Base-by-base conservation (phyloP, 2,888 invertebrate species). In the Allygus modestus region DNA sequence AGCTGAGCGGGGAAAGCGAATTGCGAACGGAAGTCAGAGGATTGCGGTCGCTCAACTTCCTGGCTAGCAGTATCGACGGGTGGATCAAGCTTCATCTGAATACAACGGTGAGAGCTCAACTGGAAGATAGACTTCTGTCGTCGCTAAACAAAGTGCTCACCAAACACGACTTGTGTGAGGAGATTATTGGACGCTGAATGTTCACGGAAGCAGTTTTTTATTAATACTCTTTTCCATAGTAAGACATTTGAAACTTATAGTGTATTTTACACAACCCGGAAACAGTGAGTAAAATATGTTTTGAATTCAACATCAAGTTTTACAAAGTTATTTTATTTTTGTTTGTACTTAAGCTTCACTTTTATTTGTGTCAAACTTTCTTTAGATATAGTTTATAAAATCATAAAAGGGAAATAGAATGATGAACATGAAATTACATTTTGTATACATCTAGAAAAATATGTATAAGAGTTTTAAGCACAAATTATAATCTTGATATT, bases 121-220 rank as follows among this genome's bases (percentile, higher is more conserved):
- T 79, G 31, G 79, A 79, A 20, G 51, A 28, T 4, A 54, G 37
- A 31, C 58, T 79, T 1, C 33, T 79, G 7, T 1, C 58, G 2
- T 79, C 79, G n/a, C 20, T 79, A 33, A 7, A 79, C 23, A 79
- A 79, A 33, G 58, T 79, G 58, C 2, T 79, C 4, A 58, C 33
- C 37, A 79, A 58, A 79, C 79, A 79, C 23, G 79, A 79, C 20
- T 20, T 79, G 31, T 79, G 79, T 20, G 79, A 79, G 7, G 79
- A 79, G 58, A 46, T 79, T 37, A 58, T 79, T 2, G 73, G 33
- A 41, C 69, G 9, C n/a, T n/a, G n/a, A n/a, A n/a, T n/a, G n/a
- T n/a, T n/a, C n/a, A n/a, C n/a, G n/a, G 65, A 23, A 41, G 41
- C 11, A 41, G 11, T 41, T 41, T 41, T 41, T 41, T 9, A 41